Percentiles rank a stretch among this genome's conserved stretches.
Conservation (phyloP, 1,140 invertebrate genomes). For the Brachionus manjavacas region DNA sequence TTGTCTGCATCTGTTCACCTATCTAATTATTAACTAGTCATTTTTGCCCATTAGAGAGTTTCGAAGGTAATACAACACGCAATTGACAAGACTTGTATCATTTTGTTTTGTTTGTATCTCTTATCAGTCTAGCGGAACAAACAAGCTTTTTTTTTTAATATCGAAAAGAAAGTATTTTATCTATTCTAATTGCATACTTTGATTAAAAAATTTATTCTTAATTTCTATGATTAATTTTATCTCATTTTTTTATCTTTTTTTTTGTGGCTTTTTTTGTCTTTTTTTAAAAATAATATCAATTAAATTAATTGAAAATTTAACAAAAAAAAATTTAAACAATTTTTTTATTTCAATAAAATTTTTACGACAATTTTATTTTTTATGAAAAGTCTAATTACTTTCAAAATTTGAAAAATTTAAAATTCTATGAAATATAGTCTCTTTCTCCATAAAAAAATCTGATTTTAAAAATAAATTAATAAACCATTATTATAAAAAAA, state of each 20-base stretch:
- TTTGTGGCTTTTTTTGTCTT: not conserved
- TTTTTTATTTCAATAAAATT: conserved; percentile 1
- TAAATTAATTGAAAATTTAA: not conserved
- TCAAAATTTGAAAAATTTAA: no score
- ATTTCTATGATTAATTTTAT: not conserved
- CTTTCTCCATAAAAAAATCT: no score
- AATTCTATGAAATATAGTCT: no score
- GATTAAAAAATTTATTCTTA: not conserved
- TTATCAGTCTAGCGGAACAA: not conserved
- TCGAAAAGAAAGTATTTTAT: not conserved
- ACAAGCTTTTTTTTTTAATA: not conserved
- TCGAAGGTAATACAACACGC: not conserved
- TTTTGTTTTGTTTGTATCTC: not conserved
- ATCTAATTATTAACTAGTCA: not conserved
- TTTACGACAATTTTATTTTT: not conserved
- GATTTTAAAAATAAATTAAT: no score
- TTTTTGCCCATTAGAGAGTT: not conserved
- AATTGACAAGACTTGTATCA: not conserved
- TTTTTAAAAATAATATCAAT: not conserved
- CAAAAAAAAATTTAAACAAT: not conserved
- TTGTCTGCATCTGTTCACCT: not conserved
- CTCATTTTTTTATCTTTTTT: not conserved
- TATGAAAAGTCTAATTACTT: no score
- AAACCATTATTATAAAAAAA: no score
- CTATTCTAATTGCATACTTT: not conserved